Conservation (phyloP, 2,113 vertebrate genomes). For the Pollimyrus isidori region DNA sequence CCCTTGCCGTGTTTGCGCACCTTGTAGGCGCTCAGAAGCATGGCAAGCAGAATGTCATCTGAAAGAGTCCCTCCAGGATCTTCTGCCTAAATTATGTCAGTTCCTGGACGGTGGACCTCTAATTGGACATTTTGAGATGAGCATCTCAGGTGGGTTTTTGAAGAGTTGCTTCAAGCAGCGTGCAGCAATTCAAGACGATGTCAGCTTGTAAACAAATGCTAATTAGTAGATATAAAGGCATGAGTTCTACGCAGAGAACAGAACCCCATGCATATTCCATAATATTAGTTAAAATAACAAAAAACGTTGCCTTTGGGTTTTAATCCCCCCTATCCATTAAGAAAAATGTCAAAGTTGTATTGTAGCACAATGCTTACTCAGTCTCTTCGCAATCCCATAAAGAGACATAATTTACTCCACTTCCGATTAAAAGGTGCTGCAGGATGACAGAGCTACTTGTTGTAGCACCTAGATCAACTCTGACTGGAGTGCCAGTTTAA, state of each 20-base stretch:
- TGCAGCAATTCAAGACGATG: neutral
- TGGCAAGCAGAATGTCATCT: neutral
- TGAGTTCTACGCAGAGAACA: neutral
- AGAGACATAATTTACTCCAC: neutral
- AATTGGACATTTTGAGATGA: neutral
- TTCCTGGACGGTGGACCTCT: neutral
- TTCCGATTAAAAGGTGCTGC: neutral
- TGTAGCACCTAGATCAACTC: neutral
- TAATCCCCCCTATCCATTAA: neutral
- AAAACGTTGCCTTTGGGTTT: neutral
- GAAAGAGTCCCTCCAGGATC: neutral
- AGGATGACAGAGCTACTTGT: neutral
- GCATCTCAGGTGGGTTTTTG: neutral
- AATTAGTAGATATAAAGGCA: neutral
- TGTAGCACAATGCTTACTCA: neutral
- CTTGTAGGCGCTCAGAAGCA: neutral
- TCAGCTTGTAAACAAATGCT: neutral
- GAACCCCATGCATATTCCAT: neutral
- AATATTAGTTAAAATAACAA: neutral
- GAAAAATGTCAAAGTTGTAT: neutral
- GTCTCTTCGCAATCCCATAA: neutral
- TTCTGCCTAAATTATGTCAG: neutral
- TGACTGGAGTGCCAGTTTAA: neutral
- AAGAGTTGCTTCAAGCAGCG: neutral
- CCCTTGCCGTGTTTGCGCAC: neutral